These are phyloP conservation scores for Pedionomus torquatus DNA, from an alignment of 2,113 vertebrate species.

Conservation along the genomic window DNA sequence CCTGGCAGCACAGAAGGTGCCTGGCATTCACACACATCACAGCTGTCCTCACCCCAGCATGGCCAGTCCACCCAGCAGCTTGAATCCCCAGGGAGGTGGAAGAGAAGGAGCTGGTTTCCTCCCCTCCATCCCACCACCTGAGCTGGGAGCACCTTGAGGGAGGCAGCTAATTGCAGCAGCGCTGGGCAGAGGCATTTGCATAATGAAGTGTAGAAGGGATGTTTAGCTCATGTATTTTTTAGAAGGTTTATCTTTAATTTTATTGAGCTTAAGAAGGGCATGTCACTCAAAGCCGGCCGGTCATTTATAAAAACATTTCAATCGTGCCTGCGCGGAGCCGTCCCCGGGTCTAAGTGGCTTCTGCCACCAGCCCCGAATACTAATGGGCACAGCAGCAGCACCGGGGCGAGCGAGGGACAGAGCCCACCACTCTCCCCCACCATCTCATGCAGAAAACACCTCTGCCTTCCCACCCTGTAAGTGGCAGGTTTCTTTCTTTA, in stretches of 20 bases:
- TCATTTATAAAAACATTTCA: constrained; percentile 76
- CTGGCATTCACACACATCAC: rapidly evolving
- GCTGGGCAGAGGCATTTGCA: constrained; percentile 66
- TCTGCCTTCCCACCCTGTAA: background rate
- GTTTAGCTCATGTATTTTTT: constrained; percentile 78
- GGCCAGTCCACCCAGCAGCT: background rate
- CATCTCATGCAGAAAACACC: rapidly evolving
- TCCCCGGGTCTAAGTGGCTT: constrained; percentile 72
- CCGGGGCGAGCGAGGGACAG: background rate
- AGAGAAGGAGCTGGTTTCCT: background rate
- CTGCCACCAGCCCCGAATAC: constrained; percentile 56
- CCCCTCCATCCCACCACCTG: background rate
- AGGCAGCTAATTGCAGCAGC: constrained; percentile 60
- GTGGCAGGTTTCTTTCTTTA: rapidly evolving
- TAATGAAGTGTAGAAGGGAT: constrained; percentile 68
- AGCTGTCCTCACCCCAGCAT: background rate
- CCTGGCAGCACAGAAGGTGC: rapidly evolving
- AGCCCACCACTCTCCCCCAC: rapidly evolving
- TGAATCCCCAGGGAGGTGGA: background rate
- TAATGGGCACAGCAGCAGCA: background rate
- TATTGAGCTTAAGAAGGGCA: constrained; percentile 78
- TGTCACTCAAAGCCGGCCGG: constrained; percentile 71
- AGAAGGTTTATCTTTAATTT: constrained; percentile 76
- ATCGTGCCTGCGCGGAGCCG: constrained; percentile 69
- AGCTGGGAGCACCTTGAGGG: constrained; percentile 43